Evolutionary conservation across 1,140 invertebrate genomes (phyloP).

Genomic region (Drosophila ananassae): DNA sequence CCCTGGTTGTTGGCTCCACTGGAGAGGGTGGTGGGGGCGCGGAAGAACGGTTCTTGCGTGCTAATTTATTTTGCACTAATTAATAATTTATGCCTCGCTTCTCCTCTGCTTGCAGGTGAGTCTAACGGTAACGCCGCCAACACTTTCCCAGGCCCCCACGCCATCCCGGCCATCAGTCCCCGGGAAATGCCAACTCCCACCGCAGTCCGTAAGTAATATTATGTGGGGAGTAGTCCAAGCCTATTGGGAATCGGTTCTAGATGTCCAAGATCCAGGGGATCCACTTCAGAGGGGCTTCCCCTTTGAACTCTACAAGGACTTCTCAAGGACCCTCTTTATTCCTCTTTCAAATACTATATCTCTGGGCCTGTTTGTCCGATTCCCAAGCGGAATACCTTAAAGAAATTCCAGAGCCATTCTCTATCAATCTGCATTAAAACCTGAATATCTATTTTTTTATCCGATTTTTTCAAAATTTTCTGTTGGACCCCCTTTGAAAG

Average conservation of each 20-base stretch:
- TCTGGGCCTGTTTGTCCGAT: too few relatives aligned
- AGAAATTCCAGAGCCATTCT: too few relatives aligned
- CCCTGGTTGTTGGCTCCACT: conserved; percentile 5
- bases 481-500: too few relatives aligned
- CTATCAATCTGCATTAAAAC: too few relatives aligned
- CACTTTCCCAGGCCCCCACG: conserved; percentile 19
- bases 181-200: background rate
- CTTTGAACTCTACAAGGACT: too few relatives aligned
- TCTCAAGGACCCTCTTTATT: too few relatives aligned
- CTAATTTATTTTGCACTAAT: conserved; percentile 77
- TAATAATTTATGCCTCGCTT: conserved; percentile 67
- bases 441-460: too few relatives aligned
- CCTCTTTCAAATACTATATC: too few relatives aligned
- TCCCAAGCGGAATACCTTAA: too few relatives aligned
- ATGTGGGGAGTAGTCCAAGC: background rate
- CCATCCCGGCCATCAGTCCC: conserved; percentile 8
- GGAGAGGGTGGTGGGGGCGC: background rate
- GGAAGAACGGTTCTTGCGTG: conserved; percentile 63
- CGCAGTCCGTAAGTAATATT: conserved; percentile 21
- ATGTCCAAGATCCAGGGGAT: too few relatives aligned
- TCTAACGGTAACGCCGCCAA: conserved; percentile 58
- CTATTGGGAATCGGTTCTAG: background rate
- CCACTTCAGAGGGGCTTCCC: too few relatives aligned
- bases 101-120: conserved; percentile 62
- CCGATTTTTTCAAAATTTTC: too few relatives aligned